phyloP scores from a whole-genome alignment of 2,113 vertebrate species.

The Saguinus imperator region DNA sequence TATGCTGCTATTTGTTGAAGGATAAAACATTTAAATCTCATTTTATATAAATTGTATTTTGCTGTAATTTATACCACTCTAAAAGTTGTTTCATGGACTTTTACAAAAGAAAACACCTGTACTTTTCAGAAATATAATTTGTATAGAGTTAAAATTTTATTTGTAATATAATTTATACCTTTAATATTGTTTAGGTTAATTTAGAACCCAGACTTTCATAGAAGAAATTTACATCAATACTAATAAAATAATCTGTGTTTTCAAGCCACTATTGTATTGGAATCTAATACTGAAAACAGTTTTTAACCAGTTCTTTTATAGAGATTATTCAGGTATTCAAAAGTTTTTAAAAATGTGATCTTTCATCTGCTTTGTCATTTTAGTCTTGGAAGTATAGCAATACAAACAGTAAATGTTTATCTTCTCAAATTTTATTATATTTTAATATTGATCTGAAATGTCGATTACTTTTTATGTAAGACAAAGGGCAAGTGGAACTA shows the following conservation, averaged over 20 bases:
- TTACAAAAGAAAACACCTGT: neutral
- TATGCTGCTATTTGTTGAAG: neutral
- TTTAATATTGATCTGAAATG: neutral
- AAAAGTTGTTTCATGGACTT: neutral
- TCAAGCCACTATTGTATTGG: neutral
- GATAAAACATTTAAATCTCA: neutral
- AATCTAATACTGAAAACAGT: neutral
- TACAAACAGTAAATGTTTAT: neutral
- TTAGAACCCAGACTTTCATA: neutral
- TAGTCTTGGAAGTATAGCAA: neutral
- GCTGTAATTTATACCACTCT: neutral
- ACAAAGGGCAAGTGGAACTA: neutral
- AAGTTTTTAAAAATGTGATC: neutral
- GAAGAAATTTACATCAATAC: neutral
- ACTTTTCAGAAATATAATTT: conserved; percentile 15
- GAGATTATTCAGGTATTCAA: neutral
- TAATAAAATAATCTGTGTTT: conserved; percentile 30
- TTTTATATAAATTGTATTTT: conserved; percentile 18
- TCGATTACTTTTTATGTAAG: neutral
- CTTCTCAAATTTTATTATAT: neutral
- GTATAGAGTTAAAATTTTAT: neutral
- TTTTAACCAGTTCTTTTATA: conserved; percentile 16
- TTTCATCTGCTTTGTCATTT: neutral
- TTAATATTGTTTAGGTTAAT: neutral
- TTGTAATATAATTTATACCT: neutral